Conservation (phyloP, 2,113 vertebrate species). For the Asarcornis scutulata region DNA sequence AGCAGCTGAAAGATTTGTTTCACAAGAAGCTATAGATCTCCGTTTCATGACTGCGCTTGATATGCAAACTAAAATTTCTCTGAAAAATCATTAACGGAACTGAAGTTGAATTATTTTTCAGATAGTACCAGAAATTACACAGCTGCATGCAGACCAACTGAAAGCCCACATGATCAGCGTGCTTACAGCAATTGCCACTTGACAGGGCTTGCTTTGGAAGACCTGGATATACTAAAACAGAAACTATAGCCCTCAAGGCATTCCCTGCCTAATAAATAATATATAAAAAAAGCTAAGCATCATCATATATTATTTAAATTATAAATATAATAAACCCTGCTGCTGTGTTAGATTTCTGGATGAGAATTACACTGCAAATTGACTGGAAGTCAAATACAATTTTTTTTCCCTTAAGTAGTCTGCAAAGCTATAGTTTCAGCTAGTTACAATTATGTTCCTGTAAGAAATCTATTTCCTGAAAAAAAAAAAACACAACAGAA, state of each 20-base stretch:
- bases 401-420: neutral
- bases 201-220: neutral
- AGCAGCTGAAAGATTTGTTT: neutral
- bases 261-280: neutral
- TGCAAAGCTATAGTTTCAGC: neutral
- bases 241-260: neutral
- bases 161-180: neutral
- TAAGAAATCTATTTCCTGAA: neutral
- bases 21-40: neutral
- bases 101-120: rapidly evolving
- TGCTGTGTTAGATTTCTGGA: neutral
- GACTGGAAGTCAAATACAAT: neutral
- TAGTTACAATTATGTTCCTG: neutral
- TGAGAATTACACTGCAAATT: neutral
- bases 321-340: neutral
- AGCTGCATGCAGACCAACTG: neutral
- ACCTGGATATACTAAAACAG: neutral
- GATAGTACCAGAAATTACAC: neutral
- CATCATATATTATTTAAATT: neutral
- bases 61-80: neutral
- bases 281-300: neutral
- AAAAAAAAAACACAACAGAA: neutral
- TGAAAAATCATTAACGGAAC: neutral
- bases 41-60: neutral
- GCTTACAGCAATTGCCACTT: neutral